Conservation (phyloP, 2,113 vertebrate genomes). For the Seriola quinqueradiata region DNA sequence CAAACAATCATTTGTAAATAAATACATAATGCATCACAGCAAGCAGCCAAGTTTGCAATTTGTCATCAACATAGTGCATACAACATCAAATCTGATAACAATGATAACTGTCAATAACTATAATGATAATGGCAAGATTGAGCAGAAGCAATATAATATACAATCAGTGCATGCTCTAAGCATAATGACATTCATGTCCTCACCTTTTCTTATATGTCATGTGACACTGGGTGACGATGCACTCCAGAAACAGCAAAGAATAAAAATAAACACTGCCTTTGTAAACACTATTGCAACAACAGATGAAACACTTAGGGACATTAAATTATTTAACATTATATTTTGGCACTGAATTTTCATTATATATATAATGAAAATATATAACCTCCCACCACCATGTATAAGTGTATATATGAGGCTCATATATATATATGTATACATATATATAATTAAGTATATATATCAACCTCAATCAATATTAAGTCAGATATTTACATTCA, state of each 20-base stretch:
- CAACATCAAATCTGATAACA: slow-evolving; percentile 88
- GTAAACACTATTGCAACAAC: slow-evolving; percentile 84
- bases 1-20: slow-evolving; percentile 82
- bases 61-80: slow-evolving; percentile 86
- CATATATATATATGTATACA: slow-evolving; percentile 57
- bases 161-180: slow-evolving; percentile 88
- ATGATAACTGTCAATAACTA: slow-evolving; percentile 83
- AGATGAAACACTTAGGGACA: slow-evolving; percentile 81
- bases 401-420: slow-evolving; percentile 75
- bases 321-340: slow-evolving; percentile 84
- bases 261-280: slow-evolving; percentile 82
- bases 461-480: slow-evolving; percentile 81
- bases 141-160: slow-evolving; percentile 88
- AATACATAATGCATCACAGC: slow-evolving; percentile 85
- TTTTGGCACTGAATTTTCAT: slow-evolving; percentile 88
- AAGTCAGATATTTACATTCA: slow-evolving; percentile 89
- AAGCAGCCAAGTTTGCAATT: slow-evolving; percentile 84
- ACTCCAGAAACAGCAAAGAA: slow-evolving; percentile 82
- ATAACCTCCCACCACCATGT: slow-evolving; percentile 71
- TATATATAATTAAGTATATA: slow-evolving; percentile 44
- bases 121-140: slow-evolving; percentile 80
- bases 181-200: slow-evolving; percentile 85
- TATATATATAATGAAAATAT: slow-evolving; percentile 82
- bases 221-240: slow-evolving; percentile 78
- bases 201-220: slow-evolving; percentile 74